Percentiles rank a stretch among this genome's conserved stretches.
Evolutionary conservation across 2,888 invertebrate species (phyloP).

Genomic region (Ophion obscuratus): DNA sequence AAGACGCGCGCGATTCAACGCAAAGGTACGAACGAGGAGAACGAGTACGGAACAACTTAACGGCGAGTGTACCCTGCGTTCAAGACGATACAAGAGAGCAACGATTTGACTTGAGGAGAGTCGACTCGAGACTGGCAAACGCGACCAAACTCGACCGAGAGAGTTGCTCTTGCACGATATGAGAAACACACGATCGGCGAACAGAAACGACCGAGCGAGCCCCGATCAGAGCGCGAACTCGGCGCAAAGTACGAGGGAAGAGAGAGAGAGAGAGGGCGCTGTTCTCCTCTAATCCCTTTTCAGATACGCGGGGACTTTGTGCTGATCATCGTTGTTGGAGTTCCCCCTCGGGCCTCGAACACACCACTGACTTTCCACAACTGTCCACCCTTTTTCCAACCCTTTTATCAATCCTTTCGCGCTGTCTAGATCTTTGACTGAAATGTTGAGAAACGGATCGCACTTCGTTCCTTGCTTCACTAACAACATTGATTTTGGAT

Average conservation of each 20-base stretch:
- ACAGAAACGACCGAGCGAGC: conserved; percentile 42
- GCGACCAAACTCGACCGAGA: conserved; percentile 44
- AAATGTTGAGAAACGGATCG: too few species aligned
- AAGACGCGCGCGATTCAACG: too few species aligned
- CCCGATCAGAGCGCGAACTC: conserved; percentile 30
- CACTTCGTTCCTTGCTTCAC: too few species aligned
- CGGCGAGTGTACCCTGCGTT: background rate
- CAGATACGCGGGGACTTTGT: conserved; percentile 50
- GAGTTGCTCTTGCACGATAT: conserved; percentile 39
- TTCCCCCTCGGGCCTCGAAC: background rate
- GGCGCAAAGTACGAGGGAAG: conserved; percentile 1
- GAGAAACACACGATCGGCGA: conserved; percentile 47
- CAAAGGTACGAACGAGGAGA: too few species aligned
- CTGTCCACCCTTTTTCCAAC: too few species aligned
- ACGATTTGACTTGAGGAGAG: conserved; percentile 72
- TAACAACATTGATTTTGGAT: too few species aligned
- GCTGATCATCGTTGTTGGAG: background rate
- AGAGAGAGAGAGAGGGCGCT: conserved; percentile 14
- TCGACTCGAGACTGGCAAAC: conserved; percentile 79
- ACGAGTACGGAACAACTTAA: too few species aligned
- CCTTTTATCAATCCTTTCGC: too few species aligned
- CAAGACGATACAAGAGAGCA: background rate
- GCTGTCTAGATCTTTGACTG: too few species aligned
- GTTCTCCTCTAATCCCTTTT: conserved; percentile 47
- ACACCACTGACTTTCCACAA: background rate